phyloP scores from a whole-genome alignment of 2,888 invertebrate species.

The Elmis aenea region DNA sequence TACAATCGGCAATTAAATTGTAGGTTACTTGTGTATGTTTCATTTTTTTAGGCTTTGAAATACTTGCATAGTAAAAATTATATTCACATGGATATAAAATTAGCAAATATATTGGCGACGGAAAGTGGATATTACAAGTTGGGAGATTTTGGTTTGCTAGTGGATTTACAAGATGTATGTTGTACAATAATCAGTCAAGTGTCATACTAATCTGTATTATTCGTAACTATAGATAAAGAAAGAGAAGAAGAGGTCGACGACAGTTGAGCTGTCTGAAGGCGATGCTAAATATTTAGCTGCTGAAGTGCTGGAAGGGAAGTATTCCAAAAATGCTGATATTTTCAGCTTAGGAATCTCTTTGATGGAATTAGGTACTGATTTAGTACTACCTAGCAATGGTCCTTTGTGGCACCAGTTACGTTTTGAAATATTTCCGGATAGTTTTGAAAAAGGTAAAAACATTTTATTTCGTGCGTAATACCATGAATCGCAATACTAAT shows the following conservation, averaged over 20 bases:
- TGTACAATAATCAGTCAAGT: no score
- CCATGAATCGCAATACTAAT: background rate
- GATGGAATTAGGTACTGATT: constrained; percentile 64
- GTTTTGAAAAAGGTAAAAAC: constrained; percentile 43
- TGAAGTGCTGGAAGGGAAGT: constrained; percentile 61
- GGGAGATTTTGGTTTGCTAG: constrained; percentile 69
- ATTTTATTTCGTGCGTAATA: background rate
- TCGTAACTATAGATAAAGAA: background rate
- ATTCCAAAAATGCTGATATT: constrained; percentile 67
- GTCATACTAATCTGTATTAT: background rate
- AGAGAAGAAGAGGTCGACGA: constrained; percentile 39
- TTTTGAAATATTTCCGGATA: constrained; percentile 51
- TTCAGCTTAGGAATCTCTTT: constrained; percentile 70
- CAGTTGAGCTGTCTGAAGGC: constrained; percentile 59
- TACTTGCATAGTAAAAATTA: constrained; percentile 63
- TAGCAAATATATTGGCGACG: constrained; percentile 69
- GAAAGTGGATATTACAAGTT: constrained; percentile 63
- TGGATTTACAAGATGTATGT: constrained; percentile 54
- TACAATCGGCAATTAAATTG: background rate
- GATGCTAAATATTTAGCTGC: constrained; percentile 72
- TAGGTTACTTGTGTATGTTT: no score
- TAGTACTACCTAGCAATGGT: constrained; percentile 65
- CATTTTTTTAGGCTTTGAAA: constrained; percentile 53
- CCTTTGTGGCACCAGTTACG: constrained; percentile 64
- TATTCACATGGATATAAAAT: constrained; percentile 72